Evolutionary conservation across 2,113 vertebrate species (phyloP).

Genomic region (Caranx ignobilis): DNA sequence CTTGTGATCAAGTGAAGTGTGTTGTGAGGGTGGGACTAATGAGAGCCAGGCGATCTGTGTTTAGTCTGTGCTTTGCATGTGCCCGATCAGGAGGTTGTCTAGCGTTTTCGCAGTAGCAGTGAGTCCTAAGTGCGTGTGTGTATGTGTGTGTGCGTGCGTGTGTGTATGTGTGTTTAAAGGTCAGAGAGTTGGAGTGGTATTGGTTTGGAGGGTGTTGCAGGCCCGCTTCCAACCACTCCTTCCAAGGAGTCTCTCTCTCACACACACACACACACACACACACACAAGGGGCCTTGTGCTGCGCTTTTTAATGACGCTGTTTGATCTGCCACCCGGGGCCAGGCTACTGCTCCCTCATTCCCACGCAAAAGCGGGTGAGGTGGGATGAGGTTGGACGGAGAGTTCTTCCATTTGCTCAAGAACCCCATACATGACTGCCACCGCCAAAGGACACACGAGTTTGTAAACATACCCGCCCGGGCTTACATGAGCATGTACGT

Average conservation of each 20-base stretch:
- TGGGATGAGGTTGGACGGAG: slow-evolving; percentile 30
- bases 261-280: slow-evolving; percentile 53
- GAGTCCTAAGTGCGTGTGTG: slow-evolving; percentile 15
- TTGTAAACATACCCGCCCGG: slow-evolving; percentile 43
- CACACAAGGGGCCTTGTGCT: slow-evolving; percentile 70
- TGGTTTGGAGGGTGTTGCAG: slow-evolving; percentile 71
- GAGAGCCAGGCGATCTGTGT: slow-evolving; percentile 60
- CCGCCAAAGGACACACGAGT: slow-evolving; percentile 38
- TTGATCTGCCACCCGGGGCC: slow-evolving; percentile 76
- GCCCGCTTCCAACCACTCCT: slow-evolving; percentile 65
- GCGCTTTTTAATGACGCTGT: slow-evolving; percentile 71
- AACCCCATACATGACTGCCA: slow-evolving; percentile 16
- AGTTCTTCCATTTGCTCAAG: slow-evolving; percentile 30
- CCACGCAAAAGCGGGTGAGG: slow-evolving; percentile 53
- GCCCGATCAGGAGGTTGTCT: slow-evolving; percentile 32
- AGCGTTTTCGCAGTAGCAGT: slow-evolving; percentile 33
- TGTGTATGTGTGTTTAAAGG: slow-evolving; percentile 43
- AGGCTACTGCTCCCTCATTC: slow-evolving; percentile 64
- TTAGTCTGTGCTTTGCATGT: slow-evolving; percentile 41
- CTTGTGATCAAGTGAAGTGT: slow-evolving; percentile 58
- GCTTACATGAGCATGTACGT: slow-evolving; percentile 7
- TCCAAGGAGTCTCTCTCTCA: slow-evolving; percentile 52
- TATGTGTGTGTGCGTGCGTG: slow-evolving; percentile 20
- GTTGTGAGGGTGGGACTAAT: slow-evolving; percentile 56
- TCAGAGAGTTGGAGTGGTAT: slow-evolving; percentile 60